Evolutionary conservation across 2,888 invertebrate species (phyloP).

Genomic region (Tineola bisselliella): DNA sequence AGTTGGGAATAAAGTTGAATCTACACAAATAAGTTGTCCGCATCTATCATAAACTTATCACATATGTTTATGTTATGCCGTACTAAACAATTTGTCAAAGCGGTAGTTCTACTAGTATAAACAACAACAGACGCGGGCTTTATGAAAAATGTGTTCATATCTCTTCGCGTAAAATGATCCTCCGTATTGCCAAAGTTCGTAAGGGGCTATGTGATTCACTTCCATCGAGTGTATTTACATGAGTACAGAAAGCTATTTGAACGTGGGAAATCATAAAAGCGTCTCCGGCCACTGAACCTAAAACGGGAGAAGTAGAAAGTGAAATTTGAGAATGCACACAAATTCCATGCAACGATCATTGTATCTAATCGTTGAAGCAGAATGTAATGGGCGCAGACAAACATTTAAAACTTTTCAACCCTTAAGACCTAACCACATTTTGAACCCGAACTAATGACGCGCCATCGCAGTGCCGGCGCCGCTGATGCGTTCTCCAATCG

Average conservation of each 20-base stretch:
- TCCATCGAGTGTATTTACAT: conserved; percentile 35
- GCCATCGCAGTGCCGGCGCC: conserved; percentile 9
- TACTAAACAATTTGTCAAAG: not conserved
- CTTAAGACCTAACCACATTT: conserved; percentile 13
- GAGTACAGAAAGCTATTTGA: conserved; percentile 33
- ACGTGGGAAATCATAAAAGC: conserved; percentile 28
- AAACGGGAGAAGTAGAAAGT: conserved; percentile 17
- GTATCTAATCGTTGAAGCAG: conserved; percentile 22
- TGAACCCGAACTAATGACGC: conserved; percentile 10
- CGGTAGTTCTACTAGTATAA: conserved; percentile 17
- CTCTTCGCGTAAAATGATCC: conserved; percentile 42
- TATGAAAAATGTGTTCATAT: conserved; percentile 39
- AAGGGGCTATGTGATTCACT: conserved; percentile 33
- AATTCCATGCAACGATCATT: conserved; percentile 22
- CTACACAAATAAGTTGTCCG: not conserved
- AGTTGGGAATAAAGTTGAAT: not conserved
- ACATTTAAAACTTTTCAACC: conserved; percentile 7
- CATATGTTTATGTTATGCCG: not conserved
- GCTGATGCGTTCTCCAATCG: conserved; percentile 10
- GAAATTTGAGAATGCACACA: conserved; percentile 26
- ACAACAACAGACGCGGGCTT: conserved; percentile 30
- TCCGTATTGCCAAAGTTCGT: conserved; percentile 40
- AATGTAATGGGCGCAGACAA: conserved; percentile 20
- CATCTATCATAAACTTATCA: not conserved
- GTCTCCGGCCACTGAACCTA: conserved; percentile 23